A percentile compares a stretch with the other conserved stretches of the same genome.
Conservation (phyloP, 2,113 vertebrate species). For the Hippopotamus amphibius region DNA sequence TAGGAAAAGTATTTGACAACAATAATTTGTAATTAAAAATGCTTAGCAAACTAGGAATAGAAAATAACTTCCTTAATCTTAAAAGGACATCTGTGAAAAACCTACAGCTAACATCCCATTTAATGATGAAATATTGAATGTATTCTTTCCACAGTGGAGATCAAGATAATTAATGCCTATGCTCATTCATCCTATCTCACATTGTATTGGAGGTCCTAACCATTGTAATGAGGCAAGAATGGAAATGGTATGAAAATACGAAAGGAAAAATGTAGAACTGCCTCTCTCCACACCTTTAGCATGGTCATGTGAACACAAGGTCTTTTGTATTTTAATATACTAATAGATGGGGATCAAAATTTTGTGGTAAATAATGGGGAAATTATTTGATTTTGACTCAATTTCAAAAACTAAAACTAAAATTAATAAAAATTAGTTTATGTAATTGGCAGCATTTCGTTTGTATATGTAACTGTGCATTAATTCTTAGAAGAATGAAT, state of each 20-base stretch:
- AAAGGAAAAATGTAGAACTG: background rate
- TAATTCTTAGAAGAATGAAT: conserved; percentile 37
- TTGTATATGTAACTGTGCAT: conserved; percentile 1
- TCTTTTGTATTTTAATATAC: conserved; percentile 1
- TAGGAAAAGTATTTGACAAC: background rate
- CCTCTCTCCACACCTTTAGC: background rate
- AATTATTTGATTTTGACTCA: conserved; percentile 48
- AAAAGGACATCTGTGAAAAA: background rate
- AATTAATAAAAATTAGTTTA: background rate
- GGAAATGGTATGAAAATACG: background rate
- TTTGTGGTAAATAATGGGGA: background rate
- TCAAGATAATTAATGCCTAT: background rate
- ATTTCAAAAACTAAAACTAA: conserved; percentile 25
- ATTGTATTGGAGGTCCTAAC: background rate
- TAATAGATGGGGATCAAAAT: background rate
- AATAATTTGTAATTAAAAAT: background rate
- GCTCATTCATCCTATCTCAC: background rate
- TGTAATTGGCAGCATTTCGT: background rate
- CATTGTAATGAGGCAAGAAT: background rate
- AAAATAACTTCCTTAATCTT: background rate
- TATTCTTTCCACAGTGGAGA: background rate
- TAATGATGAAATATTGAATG: background rate
- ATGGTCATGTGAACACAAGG: background rate
- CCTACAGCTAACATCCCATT: background rate
- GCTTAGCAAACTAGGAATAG: background rate